These are phyloP conservation scores for Musca vetustissima DNA, from an alignment of 1,140 invertebrate genomes.

Conservation along the genomic window DNA sequence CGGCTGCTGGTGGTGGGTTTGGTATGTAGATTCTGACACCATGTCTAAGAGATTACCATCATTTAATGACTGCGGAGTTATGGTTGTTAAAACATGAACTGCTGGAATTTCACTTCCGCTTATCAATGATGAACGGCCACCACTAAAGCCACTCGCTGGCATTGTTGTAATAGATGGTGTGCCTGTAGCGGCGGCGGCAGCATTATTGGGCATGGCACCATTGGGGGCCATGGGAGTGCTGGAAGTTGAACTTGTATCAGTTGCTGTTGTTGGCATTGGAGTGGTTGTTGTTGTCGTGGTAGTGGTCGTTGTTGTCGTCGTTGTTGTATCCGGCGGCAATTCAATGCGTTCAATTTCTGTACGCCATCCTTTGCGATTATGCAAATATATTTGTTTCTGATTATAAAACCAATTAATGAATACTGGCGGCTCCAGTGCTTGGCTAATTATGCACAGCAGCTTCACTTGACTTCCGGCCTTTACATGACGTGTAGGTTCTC, in stretches of 20 bases:
- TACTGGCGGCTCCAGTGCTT: constrained; percentile 63
- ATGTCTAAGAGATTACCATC: constrained; percentile 18
- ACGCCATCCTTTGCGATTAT: constrained; percentile 53
- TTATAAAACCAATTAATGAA: constrained; percentile 67
- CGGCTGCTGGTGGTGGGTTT: not conserved
- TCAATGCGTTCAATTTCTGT: constrained; percentile 56
- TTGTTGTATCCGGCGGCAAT: constrained; percentile 37
- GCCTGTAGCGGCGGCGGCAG: not conserved
- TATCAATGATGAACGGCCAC: constrained; percentile 9
- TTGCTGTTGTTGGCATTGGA: constrained; percentile 25
- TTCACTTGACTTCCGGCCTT: constrained; percentile 64
- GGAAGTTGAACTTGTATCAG: constrained; percentile 33
- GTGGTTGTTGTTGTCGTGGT: constrained; percentile 18
- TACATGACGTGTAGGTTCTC: constrained; percentile 62
- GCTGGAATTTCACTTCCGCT: constrained; percentile 17
- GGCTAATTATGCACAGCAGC: constrained; percentile 64
- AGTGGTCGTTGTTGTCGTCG: constrained; percentile 39
- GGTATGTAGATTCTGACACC: constrained; percentile 21
- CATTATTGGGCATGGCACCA: not conserved
- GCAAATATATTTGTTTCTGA: constrained; percentile 56
- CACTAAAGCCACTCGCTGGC: not conserved
- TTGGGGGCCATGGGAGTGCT: not conserved
- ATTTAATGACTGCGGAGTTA: constrained; percentile 21
- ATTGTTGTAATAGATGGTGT: not conserved
- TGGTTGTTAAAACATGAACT: constrained; percentile 17